Conservation (phyloP, 1,140 invertebrate genomes). For the roundworm (Caenorhabditis elegans) region WBcel235 BX284605.5:6402501-6403000, state of each 20-base stretch:
- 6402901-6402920: neutral
- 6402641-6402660: constrained; percentile 1
- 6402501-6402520: neutral
- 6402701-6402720: neutral
- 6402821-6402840: constrained; percentile 4
- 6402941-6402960: constrained; percentile 26
- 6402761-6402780: constrained; percentile 30
- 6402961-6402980: neutral
- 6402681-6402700: constrained; percentile 19
- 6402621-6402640: constrained; percentile 10
- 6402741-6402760: constrained; percentile 33
- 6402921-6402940: constrained; percentile 28
- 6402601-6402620: constrained; percentile 32
- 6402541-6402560: neutral
- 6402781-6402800: constrained; percentile 5
- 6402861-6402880: constrained; percentile 3
- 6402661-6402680: constrained; percentile 39
- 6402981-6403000: constrained; percentile 33
- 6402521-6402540: constrained; percentile 41
- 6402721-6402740: constrained; percentile 18
- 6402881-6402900: constrained; percentile 32
- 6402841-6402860: neutral
- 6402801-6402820: constrained; percentile 18
- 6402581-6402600: constrained; percentile 34
- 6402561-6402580: neutral